Percentiles rank a stretch among this genome's conserved stretches.
Conservation (phyloP, 2,888 invertebrate genomes). For the Drosophila ustulata region DNA sequence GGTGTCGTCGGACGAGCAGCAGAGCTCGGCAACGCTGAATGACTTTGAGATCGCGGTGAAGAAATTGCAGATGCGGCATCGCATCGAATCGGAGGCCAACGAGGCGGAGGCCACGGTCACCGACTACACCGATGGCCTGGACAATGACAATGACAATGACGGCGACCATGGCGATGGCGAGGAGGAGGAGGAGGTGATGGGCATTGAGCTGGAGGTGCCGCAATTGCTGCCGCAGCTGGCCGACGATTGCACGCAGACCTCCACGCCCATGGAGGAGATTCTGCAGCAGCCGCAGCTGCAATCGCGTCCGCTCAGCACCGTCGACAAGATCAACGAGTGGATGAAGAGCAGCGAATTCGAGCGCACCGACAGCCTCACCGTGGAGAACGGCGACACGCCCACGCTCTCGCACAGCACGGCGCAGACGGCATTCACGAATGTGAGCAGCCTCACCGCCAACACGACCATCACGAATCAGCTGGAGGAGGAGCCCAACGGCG, state of each 20-base stretch:
- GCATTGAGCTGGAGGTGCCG: constrained; percentile 79
- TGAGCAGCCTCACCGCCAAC: constrained; percentile 71
- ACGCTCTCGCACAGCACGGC: constrained; percentile 63
- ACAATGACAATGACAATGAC: constrained; percentile 72
- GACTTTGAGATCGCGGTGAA: constrained; percentile 77
- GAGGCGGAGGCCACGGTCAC: constrained; percentile 67
- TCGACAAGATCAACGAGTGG: constrained; percentile 85
- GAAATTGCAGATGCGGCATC: constrained; percentile 64
- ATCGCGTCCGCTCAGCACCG: constrained; percentile 71
- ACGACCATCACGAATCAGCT: constrained; percentile 74
- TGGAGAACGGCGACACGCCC: constrained; percentile 75
- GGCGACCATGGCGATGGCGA: constrained; percentile 32
- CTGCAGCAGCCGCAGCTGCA: constrained; percentile 69
- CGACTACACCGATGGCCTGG: constrained; percentile 61
- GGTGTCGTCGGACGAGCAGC: constrained; percentile 75
- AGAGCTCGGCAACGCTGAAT: constrained; percentile 76
- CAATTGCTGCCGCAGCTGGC: constrained; percentile 71
- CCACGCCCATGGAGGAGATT: constrained; percentile 81
- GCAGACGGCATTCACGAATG: constrained; percentile 71
- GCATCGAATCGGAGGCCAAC: constrained; percentile 73
- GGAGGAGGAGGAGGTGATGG: constrained; percentile 67
- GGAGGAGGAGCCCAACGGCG: constrained; percentile 85
- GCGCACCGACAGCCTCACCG: constrained; percentile 81
- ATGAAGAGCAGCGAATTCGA: constrained; percentile 84
- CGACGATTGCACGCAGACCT: constrained; percentile 80